Evolutionary conservation across 2,113 vertebrate genomes (phyloP), one percentile per base, ranked within the genome.

Genomic region (Cichladusa arquata): DNA sequence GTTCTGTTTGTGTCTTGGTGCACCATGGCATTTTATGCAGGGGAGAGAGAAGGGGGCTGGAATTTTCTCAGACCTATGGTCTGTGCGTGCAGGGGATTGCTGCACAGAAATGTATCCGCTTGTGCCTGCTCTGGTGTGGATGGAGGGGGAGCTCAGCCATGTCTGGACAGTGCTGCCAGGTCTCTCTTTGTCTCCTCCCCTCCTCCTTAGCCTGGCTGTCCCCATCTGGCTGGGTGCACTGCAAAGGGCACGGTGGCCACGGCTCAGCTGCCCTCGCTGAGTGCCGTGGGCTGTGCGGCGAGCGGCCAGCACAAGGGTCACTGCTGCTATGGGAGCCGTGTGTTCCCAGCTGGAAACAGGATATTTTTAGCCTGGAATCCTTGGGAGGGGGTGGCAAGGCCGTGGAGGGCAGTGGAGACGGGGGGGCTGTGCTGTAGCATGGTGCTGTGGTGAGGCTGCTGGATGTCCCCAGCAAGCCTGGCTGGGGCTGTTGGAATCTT

Each of bases 231-330:
- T 76, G 29, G 4, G 40, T 23, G 70, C 71, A 23, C 31, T 12
- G 40, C 70, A 88, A 88, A 90, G 96, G 95, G 94, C 93, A 72
- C 10, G n/a, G 85, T 50, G 88, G 94, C 94, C 24, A 13, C 5
- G 48, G 82, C 81, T 92, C 74, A 29, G 80, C 88, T 84, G 56
- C 60, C 33, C 69, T 82, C 2, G 5, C 77, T 8, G 2, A 34
- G 8, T 56, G 70, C 88, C 5, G 2, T 3, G 6, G 44, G 79
- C 81, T 90, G 19, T 8, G 24, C 8, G 1, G 64, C 2, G 1
- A 48, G 56, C 26, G 0, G 64, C 82, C 1, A 3, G 47, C 2
- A 0, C 56, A 26, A 54, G 38, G 94, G 65, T 89, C 91, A 56
- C 38, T 2, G 12, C 56, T 81, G 0, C 5, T 5, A 24, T 50